Conservation (phyloP, 1,140 invertebrate species). For the Diorhabda carinulata region DNA sequence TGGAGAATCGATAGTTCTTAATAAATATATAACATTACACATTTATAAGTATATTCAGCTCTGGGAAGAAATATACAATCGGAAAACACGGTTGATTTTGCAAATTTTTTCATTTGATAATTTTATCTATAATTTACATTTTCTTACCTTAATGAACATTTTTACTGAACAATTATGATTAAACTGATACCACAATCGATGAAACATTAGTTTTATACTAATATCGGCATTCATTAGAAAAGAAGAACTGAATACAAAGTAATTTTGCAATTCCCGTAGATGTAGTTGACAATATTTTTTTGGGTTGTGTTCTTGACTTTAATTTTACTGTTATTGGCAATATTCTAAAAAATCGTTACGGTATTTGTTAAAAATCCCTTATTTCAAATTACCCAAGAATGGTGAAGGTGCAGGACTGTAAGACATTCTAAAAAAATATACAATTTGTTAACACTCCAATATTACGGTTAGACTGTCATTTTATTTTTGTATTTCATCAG, state of each 20-base stretch:
- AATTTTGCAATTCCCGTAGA: neutral
- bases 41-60: too few relatives aligned
- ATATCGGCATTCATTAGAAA: neutral
- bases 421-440: too few relatives aligned
- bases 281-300: neutral
- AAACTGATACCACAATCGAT: neutral
- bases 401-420: too few relatives aligned
- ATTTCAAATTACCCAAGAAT: too few relatives aligned
- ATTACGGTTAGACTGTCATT: too few relatives aligned
- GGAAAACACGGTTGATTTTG: too few relatives aligned
- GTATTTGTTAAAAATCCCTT: neutral
- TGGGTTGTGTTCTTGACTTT: neutral
- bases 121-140: neutral
- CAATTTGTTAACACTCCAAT: too few relatives aligned
- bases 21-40: too few relatives aligned
- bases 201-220: constrained; percentile 1
- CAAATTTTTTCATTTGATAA: too few relatives aligned
- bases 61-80: too few relatives aligned
- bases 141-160: constrained; percentile 4
- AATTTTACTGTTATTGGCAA: neutral
- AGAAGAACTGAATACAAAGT: neutral
- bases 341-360: neutral
- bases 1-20: too few relatives aligned
- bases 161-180: neutral
- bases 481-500: too few relatives aligned